Evolutionary conservation across 2,888 invertebrate genomes (phyloP), one percentile per base, ranked within the genome.

Genomic region (Agriopis aurantiaria): DNA sequence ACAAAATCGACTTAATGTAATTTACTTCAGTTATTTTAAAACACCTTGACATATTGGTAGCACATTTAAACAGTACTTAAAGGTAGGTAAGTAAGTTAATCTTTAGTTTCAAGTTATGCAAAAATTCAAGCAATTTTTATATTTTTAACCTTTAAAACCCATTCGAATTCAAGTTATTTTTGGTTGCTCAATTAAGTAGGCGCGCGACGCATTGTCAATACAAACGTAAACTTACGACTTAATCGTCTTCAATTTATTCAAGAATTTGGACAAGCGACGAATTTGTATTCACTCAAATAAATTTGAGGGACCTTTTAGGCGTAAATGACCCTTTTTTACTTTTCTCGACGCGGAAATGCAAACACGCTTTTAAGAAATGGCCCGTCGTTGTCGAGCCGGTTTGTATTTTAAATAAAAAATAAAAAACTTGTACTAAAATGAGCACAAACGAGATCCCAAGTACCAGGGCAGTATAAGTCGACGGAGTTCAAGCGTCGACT

Each of bases 261-360:
- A 75, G 74, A 80, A 82, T 82, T 65, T 76, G 78, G 77, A 72
- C 71, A 75, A 82, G 74, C 74, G 51, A 77, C 72, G 61, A 76
- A 80, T 79, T 81, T 78, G 80, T 81, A 80, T 81, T 78, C 69
- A 66, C 72, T 77, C 72, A 81, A 78, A 78, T 67, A 71, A 67
- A 68, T 70, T 74, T 68, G 71, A 80, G 82, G 82, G 81, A 80
- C 84, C 82, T 88, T 87, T 91, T 86, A 85, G 88, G 85, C 89
- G 87, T 87, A 87, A 91, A 91, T 87, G 88, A 88, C 83, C 86
- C 86, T 89, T 90, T 43, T 90, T 90, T 89, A 88, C 83, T 89
- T 91, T 91, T 90, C 86, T 85, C 81, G 86, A 92, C 84, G 89
- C 91, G 93, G 93, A 93, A 93, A 93, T 90, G 91, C 89, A 90